Evolutionary conservation across 2,113 vertebrate genomes (phyloP), one percentile per base, ranked within the genome.

Genomic region (Mandrillus leucophaeus): DNA sequence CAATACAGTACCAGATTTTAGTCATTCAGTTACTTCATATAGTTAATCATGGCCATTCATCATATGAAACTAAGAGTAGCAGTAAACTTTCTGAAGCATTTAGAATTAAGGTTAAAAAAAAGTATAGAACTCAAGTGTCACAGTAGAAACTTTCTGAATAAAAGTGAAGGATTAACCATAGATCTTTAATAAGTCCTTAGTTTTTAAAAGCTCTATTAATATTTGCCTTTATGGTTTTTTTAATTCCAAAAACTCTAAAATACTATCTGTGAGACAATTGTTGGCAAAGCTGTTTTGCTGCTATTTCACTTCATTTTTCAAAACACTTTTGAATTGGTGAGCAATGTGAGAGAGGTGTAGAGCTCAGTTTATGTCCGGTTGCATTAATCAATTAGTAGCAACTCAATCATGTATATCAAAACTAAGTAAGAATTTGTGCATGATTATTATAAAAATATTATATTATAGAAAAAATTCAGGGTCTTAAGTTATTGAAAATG

Each of bases 361-460:
- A 91, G 91, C 27, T 90, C 66, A 96, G 20, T 91, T 96, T 81
- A 59, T 92, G 59, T 86, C 61, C 22, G 2, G 2, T 85, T 85
- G 23, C 40, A 73, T 97, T 93, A 96, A 83, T 88, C 43, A 85
- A 40, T 90, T 94, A 89, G 20, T 48, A 64, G n/a, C 48, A 91
- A 88, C 75, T 82, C 87, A 32, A 82, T 78, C 75, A n/a, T 83
- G 35, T 18, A 83, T 82, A 83, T 5, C 25, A 40, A 85, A 30
- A 81, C 38, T 81, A 94, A 81, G 45, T 73, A 79, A 81, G 45
- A 93, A 50, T 79, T 78, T 93, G 52, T 52, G 6, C 22, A 94
- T 72, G 83, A 68, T 38, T 57, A 66, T 82, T 73, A 18, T 87
- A 78, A 66, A 82, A 94, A 40, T 82, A 86, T 64, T 73, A 3